Base-by-base conservation (phyloP, 1,140 invertebrate species). In the Ips typographus region DNA sequence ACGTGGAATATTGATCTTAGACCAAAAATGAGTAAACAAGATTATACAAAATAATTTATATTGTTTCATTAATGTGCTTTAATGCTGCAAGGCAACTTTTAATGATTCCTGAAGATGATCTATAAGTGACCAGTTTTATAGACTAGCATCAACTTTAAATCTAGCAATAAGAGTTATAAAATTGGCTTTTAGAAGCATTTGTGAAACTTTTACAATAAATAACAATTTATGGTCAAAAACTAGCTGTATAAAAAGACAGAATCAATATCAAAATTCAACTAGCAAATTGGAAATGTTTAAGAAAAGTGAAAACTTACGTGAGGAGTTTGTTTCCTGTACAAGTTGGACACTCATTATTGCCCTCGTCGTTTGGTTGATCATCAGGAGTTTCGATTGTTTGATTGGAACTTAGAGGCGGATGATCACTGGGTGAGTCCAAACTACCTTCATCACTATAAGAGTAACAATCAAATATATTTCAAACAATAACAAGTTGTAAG, bases 371-470 rank as follows among this genome's bases (percentile, higher is more conserved):
- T 1, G 55, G 63, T 39, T 71, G 58, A 71, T 73, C 70, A 37
- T 64, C 53, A 44, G 66, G 51, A 57, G 42, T 64, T 2, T 74
- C 71, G 4, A 67, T 58, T 22, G 43, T 42, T 8, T 72, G 68
- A 40, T 36, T 56, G 1, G 76, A 73, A 7, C 74, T 74, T 53
- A 77, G 73, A 36, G 77, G 76, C 3, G 79, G 79, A 57, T 78
- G 79, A 57, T 80, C 78, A 51, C 78, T 79, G 3, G 79, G 79
- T 41, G 79, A 80, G 71, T 80, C 79, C 60, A 80, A 70, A 73
- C 78, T 79, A 41, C 77, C 78, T 59, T 80, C 79, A 71, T 79
- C 75, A 71, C 79, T 80, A 59, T 0, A 76, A 71, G 22, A 62
- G 70, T 40, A 64, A 53, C 53, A 68, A 62, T 5, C 7, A 40